Evolutionary conservation across 2,797 vertebrate species (phyloP), one percentile per base, ranked within the genome.

Genomic region (Erpetoichthys calabaricus): DNA sequence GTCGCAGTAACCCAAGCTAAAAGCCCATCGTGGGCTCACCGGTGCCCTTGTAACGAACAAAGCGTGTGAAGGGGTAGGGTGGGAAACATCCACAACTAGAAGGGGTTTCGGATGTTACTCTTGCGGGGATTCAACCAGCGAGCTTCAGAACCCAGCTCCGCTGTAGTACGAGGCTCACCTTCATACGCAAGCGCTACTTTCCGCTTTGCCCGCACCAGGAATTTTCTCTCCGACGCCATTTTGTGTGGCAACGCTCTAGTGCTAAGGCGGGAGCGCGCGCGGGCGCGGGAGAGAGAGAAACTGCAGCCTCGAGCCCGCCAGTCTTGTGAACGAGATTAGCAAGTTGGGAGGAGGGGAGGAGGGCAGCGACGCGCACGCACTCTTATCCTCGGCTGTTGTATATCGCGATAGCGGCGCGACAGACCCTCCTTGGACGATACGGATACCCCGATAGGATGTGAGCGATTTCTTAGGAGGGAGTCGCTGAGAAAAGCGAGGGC

Each of bases 221-320:
- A 25, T 25, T 25, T 25, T 25, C 25, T 25, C 25, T 25, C 25
- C 25, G 25, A 25, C 70, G 79, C 77, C 79, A 81, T 81, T 75
- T 81, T 81, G 75, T 74, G 75, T 80, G 69, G 77, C 77, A 80
- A 78, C 78, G 78, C 77, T 81, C 76, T 25, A 25, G 25, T 25
- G 79, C 77, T 75, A 80, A 78, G 72, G 69, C 64, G 47, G 65
- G 74, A 47, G 66, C 73, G 70, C 67, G 65, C 67, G 62, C 72
- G 59, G 62, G 63, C 59, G 51, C 45, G 45, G 57, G 60, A 25
- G 25, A 25, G 25, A 25, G 25, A 25, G 25, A 25, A 25, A 25
- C 25, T 25, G 25, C 25, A 25, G 25, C 25, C 58, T 62, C 53
- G 60, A 56, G 42, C 58, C 59, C 57, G 63, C 51, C 25, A 47